phyloP scores from a whole-genome alignment of 2,888 invertebrate genomes.

The Nemapogon koenigi region DNA sequence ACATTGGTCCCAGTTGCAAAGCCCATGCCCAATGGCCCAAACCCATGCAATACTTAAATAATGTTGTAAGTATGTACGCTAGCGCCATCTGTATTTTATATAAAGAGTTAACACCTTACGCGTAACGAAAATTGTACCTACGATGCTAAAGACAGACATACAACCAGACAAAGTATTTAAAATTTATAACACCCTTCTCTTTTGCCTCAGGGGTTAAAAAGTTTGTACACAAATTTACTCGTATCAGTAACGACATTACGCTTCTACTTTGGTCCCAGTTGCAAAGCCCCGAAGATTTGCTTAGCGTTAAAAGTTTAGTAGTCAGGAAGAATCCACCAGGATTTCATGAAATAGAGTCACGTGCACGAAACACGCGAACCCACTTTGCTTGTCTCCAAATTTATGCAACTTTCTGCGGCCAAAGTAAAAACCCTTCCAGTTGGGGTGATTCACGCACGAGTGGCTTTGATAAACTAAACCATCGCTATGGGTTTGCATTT shows the following conservation, averaged over 20 bases:
- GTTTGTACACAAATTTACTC: no score
- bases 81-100: no score
- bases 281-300: slow-evolving; percentile 3
- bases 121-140: no score
- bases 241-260: no score
- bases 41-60: no score
- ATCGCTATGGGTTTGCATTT: not conserved
- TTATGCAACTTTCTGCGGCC: slow-evolving; percentile 36
- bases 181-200: no score
- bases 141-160: no score
- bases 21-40: no score
- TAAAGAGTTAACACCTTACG: no score
- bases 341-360: slow-evolving; percentile 39
- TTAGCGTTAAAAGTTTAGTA: slow-evolving; percentile 9
- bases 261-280: slow-evolving; percentile 3
- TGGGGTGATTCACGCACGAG: slow-evolving; percentile 29
- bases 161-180: no score
- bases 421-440: slow-evolving; percentile 25
- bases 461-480: slow-evolving; percentile 5
- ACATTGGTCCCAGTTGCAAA: slow-evolving; percentile 4
- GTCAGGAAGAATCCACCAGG: slow-evolving; percentile 15
- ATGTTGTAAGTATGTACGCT: no score
- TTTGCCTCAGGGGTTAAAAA: no score
- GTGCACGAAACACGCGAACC: slow-evolving; percentile 40
- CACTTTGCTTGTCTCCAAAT: slow-evolving; percentile 46